Percentiles rank a stretch among this genome's conserved stretches.
Evolutionary conservation across 2,113 vertebrate species (phyloP).

Genomic region (Xiphophorus couchianus): DNA sequence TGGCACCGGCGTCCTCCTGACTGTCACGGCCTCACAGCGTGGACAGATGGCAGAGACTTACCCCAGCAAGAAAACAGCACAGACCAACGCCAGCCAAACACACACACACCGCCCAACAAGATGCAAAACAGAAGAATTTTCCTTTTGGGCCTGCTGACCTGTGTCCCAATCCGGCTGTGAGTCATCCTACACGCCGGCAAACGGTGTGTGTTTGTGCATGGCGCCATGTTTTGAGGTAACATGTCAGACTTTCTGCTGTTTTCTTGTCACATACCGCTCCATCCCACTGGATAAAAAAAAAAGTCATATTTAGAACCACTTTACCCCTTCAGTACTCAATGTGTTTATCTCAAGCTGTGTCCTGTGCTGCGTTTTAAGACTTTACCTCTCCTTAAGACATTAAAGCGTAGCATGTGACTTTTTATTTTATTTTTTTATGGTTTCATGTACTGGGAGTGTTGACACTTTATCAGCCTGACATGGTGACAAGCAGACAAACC

Average conservation of each 20-base stretch:
- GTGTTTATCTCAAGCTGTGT: neutral
- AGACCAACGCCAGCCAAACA: neutral
- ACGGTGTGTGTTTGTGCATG: conserved; percentile 1
- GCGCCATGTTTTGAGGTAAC: conserved; percentile 38
- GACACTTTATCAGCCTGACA: neutral
- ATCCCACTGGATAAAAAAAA: neutral
- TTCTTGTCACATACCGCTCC: neutral
- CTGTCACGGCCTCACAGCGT: conserved; percentile 65
- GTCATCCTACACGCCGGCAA: conserved; percentile 50
- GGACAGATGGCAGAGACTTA: conserved; percentile 79
- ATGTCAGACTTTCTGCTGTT: conserved; percentile 26
- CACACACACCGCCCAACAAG: neutral
- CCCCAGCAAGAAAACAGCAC: conserved; percentile 57
- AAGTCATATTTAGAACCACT: neutral
- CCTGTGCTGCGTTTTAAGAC: neutral
- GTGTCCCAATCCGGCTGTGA: conserved; percentile 57
- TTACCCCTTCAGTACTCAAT: neutral
- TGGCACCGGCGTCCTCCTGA: conserved; percentile 50
- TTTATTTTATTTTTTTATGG: neutral
- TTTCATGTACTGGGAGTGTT: neutral
- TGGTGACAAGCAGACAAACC: neutral
- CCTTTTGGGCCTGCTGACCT: conserved; percentile 39
- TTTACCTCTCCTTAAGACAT: neutral
- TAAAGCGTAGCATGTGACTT: conserved; percentile 2
- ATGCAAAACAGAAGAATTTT: conserved; percentile 38